Conservation (phyloP, 2,888 invertebrate species). For the Morinoia aosen region DNA sequence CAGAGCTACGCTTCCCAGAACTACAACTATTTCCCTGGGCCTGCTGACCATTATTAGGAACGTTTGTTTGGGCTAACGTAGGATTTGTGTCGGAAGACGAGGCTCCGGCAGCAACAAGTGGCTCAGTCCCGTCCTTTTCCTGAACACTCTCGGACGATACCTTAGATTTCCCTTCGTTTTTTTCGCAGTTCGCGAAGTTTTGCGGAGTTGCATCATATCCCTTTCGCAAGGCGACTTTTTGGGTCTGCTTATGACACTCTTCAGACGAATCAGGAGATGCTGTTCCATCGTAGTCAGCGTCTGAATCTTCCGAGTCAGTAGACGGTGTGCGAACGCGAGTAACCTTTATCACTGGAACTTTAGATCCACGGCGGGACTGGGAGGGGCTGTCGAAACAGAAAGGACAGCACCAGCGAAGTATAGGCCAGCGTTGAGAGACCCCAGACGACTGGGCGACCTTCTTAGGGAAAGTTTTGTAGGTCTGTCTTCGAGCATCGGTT, state of each 20-base stretch:
- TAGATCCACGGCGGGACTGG: conserved; percentile 54
- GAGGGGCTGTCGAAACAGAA: conserved; percentile 63
- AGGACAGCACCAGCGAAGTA: conserved; percentile 64
- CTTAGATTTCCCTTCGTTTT: neutral
- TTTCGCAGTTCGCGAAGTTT: neutral
- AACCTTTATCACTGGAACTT: conserved; percentile 57
- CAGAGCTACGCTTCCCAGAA: neutral
- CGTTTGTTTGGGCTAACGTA: neutral
- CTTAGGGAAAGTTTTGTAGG: conserved; percentile 65
- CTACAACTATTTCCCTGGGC: neutral
- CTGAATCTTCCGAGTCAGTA: conserved; percentile 55
- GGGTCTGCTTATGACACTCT: neutral
- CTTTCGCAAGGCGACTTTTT: neutral
- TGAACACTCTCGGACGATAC: neutral
- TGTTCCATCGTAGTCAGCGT: neutral
- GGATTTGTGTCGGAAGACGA: neutral
- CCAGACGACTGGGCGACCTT: conserved; percentile 62
- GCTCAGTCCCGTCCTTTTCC: neutral
- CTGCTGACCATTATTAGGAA: neutral
- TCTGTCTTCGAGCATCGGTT: conserved; percentile 13
- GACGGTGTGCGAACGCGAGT: conserved; percentile 52
- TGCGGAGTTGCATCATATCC: neutral
- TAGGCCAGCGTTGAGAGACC: conserved; percentile 56
- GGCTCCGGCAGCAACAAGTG: neutral
- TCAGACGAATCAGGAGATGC: neutral